Conservation (phyloP, 2,113 vertebrate species). For the Pogonocichla stellata region DNA sequence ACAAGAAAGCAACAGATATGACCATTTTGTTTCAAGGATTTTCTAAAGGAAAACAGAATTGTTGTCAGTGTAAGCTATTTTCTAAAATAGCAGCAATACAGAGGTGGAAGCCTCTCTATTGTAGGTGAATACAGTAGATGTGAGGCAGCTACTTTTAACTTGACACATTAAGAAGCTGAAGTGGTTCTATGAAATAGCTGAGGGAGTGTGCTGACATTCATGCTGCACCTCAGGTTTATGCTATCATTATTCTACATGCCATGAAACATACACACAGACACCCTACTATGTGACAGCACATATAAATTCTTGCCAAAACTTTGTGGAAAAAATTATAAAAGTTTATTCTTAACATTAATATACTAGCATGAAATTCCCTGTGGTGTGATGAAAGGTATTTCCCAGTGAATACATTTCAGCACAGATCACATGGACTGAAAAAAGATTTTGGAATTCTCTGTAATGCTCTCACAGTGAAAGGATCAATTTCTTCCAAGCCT, state of each 20-base stretch:
- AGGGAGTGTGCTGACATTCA: constrained; percentile 5
- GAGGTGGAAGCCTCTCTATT: not conserved
- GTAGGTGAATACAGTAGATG: not conserved
- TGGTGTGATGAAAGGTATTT: not conserved
- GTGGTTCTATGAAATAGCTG: not conserved
- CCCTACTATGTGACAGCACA: not conserved
- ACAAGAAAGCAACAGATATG: not conserved
- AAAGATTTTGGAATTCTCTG: not conserved
- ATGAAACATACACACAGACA: not conserved
- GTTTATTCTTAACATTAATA: not conserved
- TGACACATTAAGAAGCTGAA: constrained; percentile 36
- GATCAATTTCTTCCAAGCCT: not conserved
- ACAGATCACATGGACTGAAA: not conserved
- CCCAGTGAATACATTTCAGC: not conserved
- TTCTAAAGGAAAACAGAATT: constrained; percentile 26
- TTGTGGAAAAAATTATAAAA: not conserved
- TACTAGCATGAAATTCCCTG: not conserved
- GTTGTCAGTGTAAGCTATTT: constrained; percentile 45
- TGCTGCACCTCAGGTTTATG: not conserved
- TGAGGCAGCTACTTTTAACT: not conserved
- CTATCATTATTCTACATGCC: not conserved
- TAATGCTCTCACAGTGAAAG: not conserved
- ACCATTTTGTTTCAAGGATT: constrained; percentile 37
- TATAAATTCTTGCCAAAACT: constrained; percentile 4
- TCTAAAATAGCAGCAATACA: not conserved